phyloP scores from a whole-genome alignment of 2,888 invertebrate species.

The Malthinus flaveolus region DNA sequence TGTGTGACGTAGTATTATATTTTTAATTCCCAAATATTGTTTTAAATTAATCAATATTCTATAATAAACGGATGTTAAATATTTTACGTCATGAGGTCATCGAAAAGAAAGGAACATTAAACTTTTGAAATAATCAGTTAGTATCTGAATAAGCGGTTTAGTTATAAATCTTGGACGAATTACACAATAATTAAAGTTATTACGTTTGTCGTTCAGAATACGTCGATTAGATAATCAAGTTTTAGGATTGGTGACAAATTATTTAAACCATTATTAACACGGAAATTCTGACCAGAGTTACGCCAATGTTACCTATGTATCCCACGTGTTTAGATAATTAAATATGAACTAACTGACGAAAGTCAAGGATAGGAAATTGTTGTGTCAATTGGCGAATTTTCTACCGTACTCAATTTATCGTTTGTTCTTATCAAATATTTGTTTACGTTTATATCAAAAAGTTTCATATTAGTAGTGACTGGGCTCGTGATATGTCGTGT shows the following conservation, averaged over 20 bases:
- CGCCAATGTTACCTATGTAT: conserved; percentile 39
- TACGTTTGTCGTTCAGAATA: not conserved
- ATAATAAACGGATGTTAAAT: not conserved
- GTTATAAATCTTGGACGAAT: no score
- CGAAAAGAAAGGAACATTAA: conserved; percentile 3
- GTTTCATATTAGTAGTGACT: conserved; percentile 13
- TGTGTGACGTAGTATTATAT: conserved; percentile 4
- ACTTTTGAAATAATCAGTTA: not conserved
- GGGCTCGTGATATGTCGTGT: conserved; percentile 10
- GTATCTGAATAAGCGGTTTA: not conserved
- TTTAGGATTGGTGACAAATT: not conserved
- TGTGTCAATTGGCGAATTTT: conserved; percentile 40
- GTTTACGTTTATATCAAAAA: conserved; percentile 12
- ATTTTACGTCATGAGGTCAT: conserved; percentile 1
- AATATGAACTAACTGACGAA: conserved; percentile 39
- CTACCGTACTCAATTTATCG: conserved; percentile 25
- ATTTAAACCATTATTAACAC: conserved; percentile 10
- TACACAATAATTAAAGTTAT: not conserved
- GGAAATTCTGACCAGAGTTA: conserved; percentile 28
- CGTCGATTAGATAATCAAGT: not conserved
- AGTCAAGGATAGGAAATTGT: conserved; percentile 46
- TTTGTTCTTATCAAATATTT: conserved; percentile 12
- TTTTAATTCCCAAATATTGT: not conserved
- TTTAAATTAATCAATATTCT: no score
- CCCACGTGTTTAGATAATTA: conserved; percentile 47